These are phyloP conservation scores for Eupithecia exiguata DNA, from an alignment of 2,888 invertebrate species.

Conservation along the genomic window DNA sequence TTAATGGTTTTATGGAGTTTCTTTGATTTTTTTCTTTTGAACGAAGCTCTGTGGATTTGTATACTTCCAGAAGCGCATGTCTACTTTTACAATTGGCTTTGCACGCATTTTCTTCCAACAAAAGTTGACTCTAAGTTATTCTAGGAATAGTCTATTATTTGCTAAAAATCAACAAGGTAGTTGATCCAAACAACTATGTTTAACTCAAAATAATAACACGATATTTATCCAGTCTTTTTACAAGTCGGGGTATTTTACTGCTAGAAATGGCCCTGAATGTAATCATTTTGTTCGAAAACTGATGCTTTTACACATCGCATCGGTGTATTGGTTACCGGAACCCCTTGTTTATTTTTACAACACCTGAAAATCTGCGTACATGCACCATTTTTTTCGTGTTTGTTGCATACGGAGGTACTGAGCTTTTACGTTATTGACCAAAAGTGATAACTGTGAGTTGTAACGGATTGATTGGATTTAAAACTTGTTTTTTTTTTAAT, in stretches of 20 bases:
- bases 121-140: background rate
- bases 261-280: background rate
- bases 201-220: background rate
- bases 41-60: background rate
- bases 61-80: background rate
- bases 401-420: background rate
- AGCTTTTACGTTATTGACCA: constrained; percentile 1
- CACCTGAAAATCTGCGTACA: background rate
- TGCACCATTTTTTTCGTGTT: background rate
- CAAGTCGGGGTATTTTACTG: background rate
- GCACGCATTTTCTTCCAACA: background rate
- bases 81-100: background rate
- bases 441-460: background rate
- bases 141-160: background rate
- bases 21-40: constrained; percentile 3
- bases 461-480: background rate
- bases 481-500: background rate
- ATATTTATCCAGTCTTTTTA: background rate
- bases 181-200: no score
- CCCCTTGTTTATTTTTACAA: constrained; percentile 12
- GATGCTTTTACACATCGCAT: constrained; percentile 12
- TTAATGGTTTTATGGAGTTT: constrained; percentile 46
- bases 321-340: background rate
- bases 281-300: background rate
- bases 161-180: background rate